Percentiles rank a stretch among this genome's conserved stretches.
These are phyloP conservation scores for Leucoptera coffeella DNA, from an alignment of 2,888 invertebrate species.

Conservation along the genomic window DNA sequence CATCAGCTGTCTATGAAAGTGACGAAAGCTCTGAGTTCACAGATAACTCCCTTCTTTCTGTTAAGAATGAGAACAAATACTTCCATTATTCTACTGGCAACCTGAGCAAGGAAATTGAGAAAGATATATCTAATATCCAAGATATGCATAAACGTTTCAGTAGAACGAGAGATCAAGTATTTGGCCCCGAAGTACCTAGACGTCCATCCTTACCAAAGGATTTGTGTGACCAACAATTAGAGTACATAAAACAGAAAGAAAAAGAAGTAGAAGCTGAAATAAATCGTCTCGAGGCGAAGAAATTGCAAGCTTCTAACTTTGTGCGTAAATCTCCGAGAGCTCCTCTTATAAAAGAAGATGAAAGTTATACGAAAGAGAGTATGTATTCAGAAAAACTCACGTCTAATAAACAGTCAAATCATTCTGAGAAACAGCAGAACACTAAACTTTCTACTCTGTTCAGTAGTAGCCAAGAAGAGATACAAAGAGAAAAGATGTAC, in stretches of 20 bases:
- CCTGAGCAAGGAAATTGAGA: slow-evolving; percentile 39
- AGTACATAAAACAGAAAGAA: slow-evolving; percentile 62
- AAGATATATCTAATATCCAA: slow-evolving; percentile 38
- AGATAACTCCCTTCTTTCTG: slow-evolving; percentile 25
- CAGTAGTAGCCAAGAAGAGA: slow-evolving; percentile 63
- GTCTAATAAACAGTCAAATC: not conserved
- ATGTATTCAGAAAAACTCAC: not conserved
- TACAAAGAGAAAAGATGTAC: slow-evolving; percentile 76
- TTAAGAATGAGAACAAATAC: slow-evolving; percentile 27
- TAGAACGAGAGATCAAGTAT: slow-evolving; percentile 16
- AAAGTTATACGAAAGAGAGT: slow-evolving; percentile 8
- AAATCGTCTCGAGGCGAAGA: slow-evolving; percentile 55
- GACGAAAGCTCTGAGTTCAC: slow-evolving; percentile 37
- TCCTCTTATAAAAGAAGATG: slow-evolving; percentile 30
- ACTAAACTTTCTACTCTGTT: slow-evolving; percentile 25
- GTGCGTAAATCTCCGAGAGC: slow-evolving; percentile 24
- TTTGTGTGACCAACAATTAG: slow-evolving; percentile 57
- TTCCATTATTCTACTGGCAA: slow-evolving; percentile 43
- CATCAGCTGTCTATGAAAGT: slow-evolving; percentile 32
- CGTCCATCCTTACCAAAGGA: slow-evolving; percentile 61
- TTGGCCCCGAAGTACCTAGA: slow-evolving; percentile 14
- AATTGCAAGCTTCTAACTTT: slow-evolving; percentile 11
- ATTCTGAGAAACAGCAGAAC: not conserved
- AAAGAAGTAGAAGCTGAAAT: slow-evolving; percentile 62
- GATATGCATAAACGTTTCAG: slow-evolving; percentile 34